These are phyloP conservation scores for Nipponacmea schrenckii DNA, from an alignment of 2,888 invertebrate species.

Conservation along the genomic window DNA sequence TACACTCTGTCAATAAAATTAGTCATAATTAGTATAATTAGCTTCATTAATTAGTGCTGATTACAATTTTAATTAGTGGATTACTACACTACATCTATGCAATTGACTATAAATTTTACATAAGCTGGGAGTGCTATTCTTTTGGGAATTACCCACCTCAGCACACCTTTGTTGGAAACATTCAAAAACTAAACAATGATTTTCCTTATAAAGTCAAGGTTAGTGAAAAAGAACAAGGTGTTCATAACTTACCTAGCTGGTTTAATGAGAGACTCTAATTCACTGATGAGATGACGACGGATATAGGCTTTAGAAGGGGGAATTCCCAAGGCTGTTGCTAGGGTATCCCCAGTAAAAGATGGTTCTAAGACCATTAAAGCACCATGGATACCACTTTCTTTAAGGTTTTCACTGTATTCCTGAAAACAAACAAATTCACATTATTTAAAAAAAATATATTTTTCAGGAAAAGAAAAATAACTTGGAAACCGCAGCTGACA, in stretches of 20 bases:
- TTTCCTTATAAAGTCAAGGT: too few relatives aligned
- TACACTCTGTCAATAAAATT: constrained; percentile 2
- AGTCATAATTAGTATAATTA: neutral
- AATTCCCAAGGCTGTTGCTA: constrained; percentile 86
- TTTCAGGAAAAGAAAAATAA: neutral
- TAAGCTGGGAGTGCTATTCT: too few relatives aligned
- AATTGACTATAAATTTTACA: too few relatives aligned
- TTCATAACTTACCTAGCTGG: constrained; percentile 81
- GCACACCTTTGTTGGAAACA: too few relatives aligned
- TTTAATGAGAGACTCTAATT: constrained; percentile 88
- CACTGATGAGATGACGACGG: constrained; percentile 87
- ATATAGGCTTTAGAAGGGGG: constrained; percentile 94
- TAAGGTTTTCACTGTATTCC: constrained; percentile 90
- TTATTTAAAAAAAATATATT: neutral
- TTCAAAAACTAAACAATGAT: too few relatives aligned
- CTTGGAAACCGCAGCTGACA: too few relatives aligned
- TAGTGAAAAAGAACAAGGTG: too few relatives aligned
- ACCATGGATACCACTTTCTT: constrained; percentile 94
- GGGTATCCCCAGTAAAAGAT: constrained; percentile 92
- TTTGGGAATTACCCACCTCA: too few relatives aligned
- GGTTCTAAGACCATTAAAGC: constrained; percentile 92
- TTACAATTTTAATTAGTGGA: too few relatives aligned
- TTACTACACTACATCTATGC: too few relatives aligned
- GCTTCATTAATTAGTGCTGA: too few relatives aligned
- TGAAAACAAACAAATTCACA: constrained; percentile 30